Percentiles rank a stretch among this genome's conserved stretches.
These are phyloP conservation scores for Drosophila prolongata DNA, from an alignment of 2,888 invertebrate genomes.

Conservation along the genomic window DNA sequence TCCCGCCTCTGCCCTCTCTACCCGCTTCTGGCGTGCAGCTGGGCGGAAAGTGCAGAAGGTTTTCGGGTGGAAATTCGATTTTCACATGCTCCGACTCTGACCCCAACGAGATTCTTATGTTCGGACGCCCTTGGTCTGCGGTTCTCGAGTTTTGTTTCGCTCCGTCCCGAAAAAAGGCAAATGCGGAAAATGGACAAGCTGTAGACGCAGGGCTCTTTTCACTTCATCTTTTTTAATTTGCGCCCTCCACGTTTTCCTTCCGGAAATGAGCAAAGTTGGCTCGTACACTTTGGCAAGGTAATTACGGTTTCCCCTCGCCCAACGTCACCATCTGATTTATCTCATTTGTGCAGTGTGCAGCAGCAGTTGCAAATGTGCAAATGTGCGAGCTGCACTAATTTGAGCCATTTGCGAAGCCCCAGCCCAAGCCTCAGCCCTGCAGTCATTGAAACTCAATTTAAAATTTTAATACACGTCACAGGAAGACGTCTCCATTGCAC, in stretches of 20 bases:
- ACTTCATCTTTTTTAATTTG: conserved; percentile 60
- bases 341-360: conserved; percentile 27
- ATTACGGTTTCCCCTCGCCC: conserved; percentile 46
- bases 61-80: conserved; percentile 38
- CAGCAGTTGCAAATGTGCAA: conserved; percentile 21
- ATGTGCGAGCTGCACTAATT: conserved; percentile 26
- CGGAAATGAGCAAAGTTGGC: conserved; percentile 52
- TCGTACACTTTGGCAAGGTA: conserved; percentile 51
- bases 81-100: conserved; percentile 37
- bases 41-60: conserved; percentile 21
- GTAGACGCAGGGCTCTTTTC: conserved; percentile 45
- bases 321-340: conserved; percentile 32
- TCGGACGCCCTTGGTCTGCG: conserved; percentile 40
- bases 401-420: conserved; percentile 12
- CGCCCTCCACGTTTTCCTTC: conserved; percentile 40
- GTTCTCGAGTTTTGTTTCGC: conserved; percentile 40
- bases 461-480: conserved; percentile 20
- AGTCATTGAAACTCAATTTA: conserved; percentile 34
- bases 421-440: conserved; percentile 8
- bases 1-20: conserved; percentile 12
- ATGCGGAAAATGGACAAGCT: conserved; percentile 23
- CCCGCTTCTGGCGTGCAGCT: conserved; percentile 8
- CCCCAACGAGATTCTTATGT: conserved; percentile 56
- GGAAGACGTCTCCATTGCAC: conserved; percentile 22
- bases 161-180: conserved; percentile 7